phyloP scores from a whole-genome alignment of 2,888 invertebrate genomes.

The Drosophila picticornis region DNA sequence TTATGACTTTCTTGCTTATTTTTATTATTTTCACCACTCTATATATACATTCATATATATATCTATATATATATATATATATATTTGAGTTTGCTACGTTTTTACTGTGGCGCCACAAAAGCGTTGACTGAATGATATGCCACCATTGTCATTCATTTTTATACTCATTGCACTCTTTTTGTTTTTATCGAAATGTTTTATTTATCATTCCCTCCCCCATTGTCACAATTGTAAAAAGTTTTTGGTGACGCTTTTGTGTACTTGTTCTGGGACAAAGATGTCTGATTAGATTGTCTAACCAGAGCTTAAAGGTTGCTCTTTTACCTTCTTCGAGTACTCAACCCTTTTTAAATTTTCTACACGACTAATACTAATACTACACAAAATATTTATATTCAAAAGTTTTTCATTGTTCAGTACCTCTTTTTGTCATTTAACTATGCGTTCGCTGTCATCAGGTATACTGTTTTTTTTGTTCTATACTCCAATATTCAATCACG shows the following conservation, averaged over 20 bases:
- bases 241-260: slow-evolving; percentile 26
- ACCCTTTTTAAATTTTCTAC: too few species aligned
- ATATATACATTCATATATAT: slow-evolving; percentile 39
- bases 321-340: not conserved
- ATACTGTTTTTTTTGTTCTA: too few species aligned
- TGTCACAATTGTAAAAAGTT: slow-evolving; percentile 31
- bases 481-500: not conserved
- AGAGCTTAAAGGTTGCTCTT: slow-evolving; percentile 22
- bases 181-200: slow-evolving; percentile 44
- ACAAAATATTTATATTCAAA: not conserved
- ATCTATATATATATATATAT: not conserved
- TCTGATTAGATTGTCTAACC: slow-evolving; percentile 35
- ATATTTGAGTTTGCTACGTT: slow-evolving; percentile 14
- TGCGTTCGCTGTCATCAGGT: too few species aligned
- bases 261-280: not conserved
- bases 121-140: slow-evolving; percentile 72
- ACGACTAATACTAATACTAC: too few species aligned
- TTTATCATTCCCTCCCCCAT: slow-evolving; percentile 23
- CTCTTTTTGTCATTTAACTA: not conserved
- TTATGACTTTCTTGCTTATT: slow-evolving; percentile 26
- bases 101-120: slow-evolving; percentile 38
- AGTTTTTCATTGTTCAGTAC: not conserved
- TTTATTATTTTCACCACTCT: slow-evolving; percentile 46
- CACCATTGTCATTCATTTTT: slow-evolving; percentile 69
- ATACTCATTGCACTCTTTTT: slow-evolving; percentile 51